Conservation (phyloP, 2,113 vertebrate species). For the Platysternon megacephalum region DNA sequence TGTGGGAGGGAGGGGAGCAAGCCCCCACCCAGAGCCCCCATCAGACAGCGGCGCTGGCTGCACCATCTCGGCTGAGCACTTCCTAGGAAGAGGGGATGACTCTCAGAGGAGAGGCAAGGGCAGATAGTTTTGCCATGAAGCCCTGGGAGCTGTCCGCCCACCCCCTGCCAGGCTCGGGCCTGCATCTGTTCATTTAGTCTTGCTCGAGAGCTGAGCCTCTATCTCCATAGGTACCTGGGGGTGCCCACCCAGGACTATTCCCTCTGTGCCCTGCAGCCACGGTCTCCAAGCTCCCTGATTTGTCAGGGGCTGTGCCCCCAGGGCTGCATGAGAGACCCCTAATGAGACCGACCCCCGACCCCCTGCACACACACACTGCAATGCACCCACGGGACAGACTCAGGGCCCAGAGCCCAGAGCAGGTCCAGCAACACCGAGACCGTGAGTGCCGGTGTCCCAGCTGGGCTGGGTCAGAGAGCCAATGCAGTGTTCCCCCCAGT, state of each 20-base stretch:
- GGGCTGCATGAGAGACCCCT: not conserved
- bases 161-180: not conserved
- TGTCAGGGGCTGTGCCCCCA: no score
- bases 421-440: not conserved
- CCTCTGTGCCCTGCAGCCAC: not conserved
- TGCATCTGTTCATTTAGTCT: not conserved
- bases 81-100: no score
- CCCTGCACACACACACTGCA: not conserved
- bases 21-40: not conserved
- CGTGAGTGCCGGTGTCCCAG: accelerated
- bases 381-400: not conserved
- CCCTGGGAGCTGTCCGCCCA: not conserved
- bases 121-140: no score
- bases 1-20: not conserved
- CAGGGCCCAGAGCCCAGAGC: not conserved
- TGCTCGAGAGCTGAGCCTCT: no score
- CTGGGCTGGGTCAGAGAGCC: not conserved
- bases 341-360: not conserved
- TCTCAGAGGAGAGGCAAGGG: not conserved
- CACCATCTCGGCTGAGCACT: not conserved
- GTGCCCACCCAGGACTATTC: not conserved
- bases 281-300: not conserved
- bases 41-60: not conserved
- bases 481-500: no score
- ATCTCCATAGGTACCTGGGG: not conserved